Evolutionary conservation across 1,140 invertebrate genomes (phyloP).

Genomic region (Saxidomus purpurata): DNA sequence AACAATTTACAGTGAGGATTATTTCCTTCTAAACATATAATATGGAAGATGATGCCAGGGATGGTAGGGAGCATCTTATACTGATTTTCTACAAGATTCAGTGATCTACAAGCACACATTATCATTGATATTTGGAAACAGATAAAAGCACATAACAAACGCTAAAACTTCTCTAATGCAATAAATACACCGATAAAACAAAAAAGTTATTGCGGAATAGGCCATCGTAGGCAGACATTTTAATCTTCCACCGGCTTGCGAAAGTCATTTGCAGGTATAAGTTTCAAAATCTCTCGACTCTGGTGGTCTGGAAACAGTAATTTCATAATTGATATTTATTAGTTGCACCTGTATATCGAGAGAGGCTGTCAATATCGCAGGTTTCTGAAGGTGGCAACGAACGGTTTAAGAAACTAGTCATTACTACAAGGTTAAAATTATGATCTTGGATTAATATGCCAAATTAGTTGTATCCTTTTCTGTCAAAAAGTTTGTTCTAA

Average conservation of each 20-base stretch:
- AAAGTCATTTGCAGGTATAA: slow-evolving; percentile 57
- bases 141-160: slow-evolving; percentile 10
- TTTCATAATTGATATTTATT: slow-evolving; percentile 68
- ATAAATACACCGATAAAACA: slow-evolving; percentile 27
- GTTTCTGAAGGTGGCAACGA: not conserved
- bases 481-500: no score
- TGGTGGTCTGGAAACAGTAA: slow-evolving; percentile 49
- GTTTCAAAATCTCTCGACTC: slow-evolving; percentile 40
- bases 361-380: slow-evolving; percentile 24
- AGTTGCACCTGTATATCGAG: slow-evolving; percentile 33
- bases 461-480: not conserved
- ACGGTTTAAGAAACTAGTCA: not conserved
- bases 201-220: slow-evolving; percentile 43
- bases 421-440: not conserved
- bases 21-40: no score
- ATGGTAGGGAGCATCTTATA: slow-evolving; percentile 4
- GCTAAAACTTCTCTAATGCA: slow-evolving; percentile 22
- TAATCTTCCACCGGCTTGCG: slow-evolving; percentile 12
- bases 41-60: no score
- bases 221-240: slow-evolving; percentile 11
- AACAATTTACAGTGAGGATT: no score
- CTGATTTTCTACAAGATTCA: not conserved
- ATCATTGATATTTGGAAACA: not conserved
- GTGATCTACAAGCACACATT: not conserved
- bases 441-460: not conserved